Evolutionary conservation across 2,888 invertebrate genomes (phyloP).

Genomic region (Caenorhabditis uteleia): DNA sequence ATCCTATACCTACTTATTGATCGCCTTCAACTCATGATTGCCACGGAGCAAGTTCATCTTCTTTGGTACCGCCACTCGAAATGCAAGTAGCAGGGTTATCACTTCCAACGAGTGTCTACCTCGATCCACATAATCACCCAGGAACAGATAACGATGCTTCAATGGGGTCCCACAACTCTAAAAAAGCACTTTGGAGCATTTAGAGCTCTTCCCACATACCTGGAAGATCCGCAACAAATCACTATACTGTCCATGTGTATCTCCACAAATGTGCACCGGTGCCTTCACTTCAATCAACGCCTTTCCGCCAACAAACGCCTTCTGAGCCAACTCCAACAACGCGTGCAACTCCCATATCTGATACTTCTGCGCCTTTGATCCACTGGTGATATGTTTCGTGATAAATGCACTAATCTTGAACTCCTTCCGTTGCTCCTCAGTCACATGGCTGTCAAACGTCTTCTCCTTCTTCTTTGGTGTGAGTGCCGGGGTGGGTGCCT

Average conservation of each 20-base stretch:
- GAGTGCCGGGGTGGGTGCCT: too few relatives aligned
- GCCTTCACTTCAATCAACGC: conserved; percentile 30
- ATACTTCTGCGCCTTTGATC: too few relatives aligned
- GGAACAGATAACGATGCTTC: conserved; percentile 50
- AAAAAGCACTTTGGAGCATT: too few relatives aligned
- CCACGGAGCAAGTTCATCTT: conserved; percentile 57
- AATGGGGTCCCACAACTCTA: conserved; percentile 49
- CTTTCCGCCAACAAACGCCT: conserved; percentile 4
- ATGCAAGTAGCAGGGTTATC: conserved; percentile 50
- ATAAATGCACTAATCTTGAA: too few relatives aligned
- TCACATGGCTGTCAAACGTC: too few relatives aligned
- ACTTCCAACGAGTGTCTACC: conserved; percentile 60
- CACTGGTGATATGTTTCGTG: too few relatives aligned
- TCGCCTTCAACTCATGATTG: conserved; percentile 60
- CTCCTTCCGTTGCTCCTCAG: too few relatives aligned
- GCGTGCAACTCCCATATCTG: conserved; percentile 7
- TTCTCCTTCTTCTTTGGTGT: too few relatives aligned
- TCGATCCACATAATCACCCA: conserved; percentile 62
- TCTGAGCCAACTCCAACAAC: conserved; percentile 1
- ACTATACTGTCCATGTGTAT: conserved; percentile 47
- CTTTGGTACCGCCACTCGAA: conserved; percentile 54
- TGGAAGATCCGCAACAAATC: conserved; percentile 52
- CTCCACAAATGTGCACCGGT: conserved; percentile 50
- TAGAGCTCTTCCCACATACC: too few relatives aligned
- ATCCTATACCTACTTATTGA: conserved; percentile 61